These are phyloP conservation scores for Pyxicephalus adspersus DNA, from an alignment of 2,113 vertebrate genomes.

Conservation along the genomic window DNA sequence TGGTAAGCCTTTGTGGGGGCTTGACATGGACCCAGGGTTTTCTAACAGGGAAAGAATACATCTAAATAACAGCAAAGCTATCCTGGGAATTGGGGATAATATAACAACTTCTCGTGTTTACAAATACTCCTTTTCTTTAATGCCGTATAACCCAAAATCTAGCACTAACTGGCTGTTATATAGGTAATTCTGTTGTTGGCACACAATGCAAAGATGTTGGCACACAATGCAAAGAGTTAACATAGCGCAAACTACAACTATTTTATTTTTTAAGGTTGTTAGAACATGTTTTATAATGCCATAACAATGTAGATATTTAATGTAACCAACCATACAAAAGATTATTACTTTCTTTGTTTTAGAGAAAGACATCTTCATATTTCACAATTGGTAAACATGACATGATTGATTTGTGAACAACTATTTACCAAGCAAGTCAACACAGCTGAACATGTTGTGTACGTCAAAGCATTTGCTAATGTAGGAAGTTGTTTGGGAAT, in stretches of 20 bases:
- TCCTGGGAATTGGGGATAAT: no score
- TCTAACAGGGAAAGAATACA: no score
- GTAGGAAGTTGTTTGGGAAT: constrained; percentile 10
- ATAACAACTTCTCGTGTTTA: background rate
- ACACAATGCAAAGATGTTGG: no score
- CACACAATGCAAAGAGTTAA: no score
- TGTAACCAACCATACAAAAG: background rate
- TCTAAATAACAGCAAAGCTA: no score
- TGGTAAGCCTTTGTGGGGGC: no score
- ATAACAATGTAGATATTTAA: background rate
- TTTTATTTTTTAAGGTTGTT: no score
- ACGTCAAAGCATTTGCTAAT: constrained; percentile 8
- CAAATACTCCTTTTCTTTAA: background rate
- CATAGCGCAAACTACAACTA: no score
- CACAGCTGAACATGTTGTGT: constrained; percentile 24
- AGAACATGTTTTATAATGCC: background rate
- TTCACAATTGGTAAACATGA: constrained; percentile 12
- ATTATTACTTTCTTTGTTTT: background rate
- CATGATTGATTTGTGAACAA: constrained; percentile 8
- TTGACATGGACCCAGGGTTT: no score
- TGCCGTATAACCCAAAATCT: no score
- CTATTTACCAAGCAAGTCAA: constrained; percentile 13
- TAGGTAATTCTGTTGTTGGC: no score
- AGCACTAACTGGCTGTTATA: no score
- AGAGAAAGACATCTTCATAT: background rate